Conservation (phyloP, 2,888 invertebrate genomes). For the Phyto melanocephala region DNA sequence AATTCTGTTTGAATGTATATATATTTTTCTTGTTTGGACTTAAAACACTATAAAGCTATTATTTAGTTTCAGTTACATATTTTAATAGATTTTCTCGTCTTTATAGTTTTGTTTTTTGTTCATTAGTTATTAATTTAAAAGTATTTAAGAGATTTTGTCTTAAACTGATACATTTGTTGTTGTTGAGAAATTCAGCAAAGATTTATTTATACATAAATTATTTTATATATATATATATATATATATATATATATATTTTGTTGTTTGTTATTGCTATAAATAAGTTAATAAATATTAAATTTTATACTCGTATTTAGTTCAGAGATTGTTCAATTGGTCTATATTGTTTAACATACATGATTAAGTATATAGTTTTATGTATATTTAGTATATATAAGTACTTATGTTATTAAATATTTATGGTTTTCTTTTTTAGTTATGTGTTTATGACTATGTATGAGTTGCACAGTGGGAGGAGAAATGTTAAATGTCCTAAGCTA, state of each 20-base stretch:
- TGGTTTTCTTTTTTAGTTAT: neutral
- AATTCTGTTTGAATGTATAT: neutral
- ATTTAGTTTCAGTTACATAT: slow-evolving; percentile 72
- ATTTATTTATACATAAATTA: slow-evolving; percentile 19
- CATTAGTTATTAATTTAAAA: slow-evolving; percentile 1
- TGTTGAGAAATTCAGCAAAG: slow-evolving; percentile 57
- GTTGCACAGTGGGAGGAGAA: neutral
- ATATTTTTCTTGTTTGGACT: slow-evolving; percentile 64
- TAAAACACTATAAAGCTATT: slow-evolving; percentile 76
- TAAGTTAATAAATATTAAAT: slow-evolving; percentile 21
- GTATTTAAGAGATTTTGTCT: slow-evolving; percentile 19
- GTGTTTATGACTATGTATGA: neutral
- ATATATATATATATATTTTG: neutral
- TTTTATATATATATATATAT: neutral
- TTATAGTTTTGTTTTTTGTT: neutral
- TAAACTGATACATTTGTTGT: slow-evolving; percentile 18
- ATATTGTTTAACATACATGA: slow-evolving; percentile 51
- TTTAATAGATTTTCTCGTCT: slow-evolving; percentile 38
- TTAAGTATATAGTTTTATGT: slow-evolving; percentile 7
- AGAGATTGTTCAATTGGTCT: slow-evolving; percentile 64
- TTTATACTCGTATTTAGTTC: slow-evolving; percentile 46
- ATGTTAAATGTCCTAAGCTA: no score
- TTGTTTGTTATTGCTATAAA: neutral
- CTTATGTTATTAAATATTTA: neutral
- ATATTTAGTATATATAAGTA: neutral